phyloP scores from a whole-genome alignment of 2,113 vertebrate genomes.

The Plotosus lineatus region DNA sequence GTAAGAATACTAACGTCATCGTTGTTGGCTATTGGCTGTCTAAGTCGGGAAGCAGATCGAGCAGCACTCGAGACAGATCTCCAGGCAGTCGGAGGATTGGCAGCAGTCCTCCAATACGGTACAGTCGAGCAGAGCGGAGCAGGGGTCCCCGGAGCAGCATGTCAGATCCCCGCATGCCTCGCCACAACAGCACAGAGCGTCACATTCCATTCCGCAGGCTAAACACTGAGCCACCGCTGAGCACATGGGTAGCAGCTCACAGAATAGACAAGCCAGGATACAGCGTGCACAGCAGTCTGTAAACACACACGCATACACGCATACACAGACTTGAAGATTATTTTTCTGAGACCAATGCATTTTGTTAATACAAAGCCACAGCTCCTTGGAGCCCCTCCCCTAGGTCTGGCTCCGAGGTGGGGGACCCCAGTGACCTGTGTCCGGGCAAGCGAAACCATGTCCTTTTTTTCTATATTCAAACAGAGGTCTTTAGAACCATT shows the following conservation, averaged over 20 bases:
- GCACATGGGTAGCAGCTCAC: slow-evolving; percentile 74
- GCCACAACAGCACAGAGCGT: slow-evolving; percentile 64
- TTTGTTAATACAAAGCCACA: not conserved
- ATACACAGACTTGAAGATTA: not conserved
- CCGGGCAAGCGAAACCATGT: no score
- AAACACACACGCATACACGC: slow-evolving; percentile 8
- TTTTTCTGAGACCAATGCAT: not conserved
- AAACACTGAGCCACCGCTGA: slow-evolving; percentile 70
- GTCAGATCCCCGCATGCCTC: slow-evolving; percentile 59
- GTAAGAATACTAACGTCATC: not conserved
- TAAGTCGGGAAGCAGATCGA: slow-evolving; percentile 78
- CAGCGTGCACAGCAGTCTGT: slow-evolving; percentile 78
- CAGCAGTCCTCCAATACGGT: slow-evolving; percentile 76
- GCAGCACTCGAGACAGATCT: slow-evolving; percentile 80
- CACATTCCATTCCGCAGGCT: slow-evolving; percentile 66
- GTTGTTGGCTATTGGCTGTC: slow-evolving; percentile 28
- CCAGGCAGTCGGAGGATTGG: slow-evolving; percentile 74
- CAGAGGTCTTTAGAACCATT: no score
- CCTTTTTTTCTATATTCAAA: no score
- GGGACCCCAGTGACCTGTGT: no score
- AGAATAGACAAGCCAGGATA: slow-evolving; percentile 78
- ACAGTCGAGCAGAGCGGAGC: slow-evolving; percentile 67
- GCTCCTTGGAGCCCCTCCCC: no score
- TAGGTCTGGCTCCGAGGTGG: no score
- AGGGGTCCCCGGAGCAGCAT: slow-evolving; percentile 63